A percentile compares a stretch with the other conserved stretches of the same genome.
phyloP scores from a whole-genome alignment of 2,797 vertebrate genomes.

The Chiroxiphia lanceolata region DNA sequence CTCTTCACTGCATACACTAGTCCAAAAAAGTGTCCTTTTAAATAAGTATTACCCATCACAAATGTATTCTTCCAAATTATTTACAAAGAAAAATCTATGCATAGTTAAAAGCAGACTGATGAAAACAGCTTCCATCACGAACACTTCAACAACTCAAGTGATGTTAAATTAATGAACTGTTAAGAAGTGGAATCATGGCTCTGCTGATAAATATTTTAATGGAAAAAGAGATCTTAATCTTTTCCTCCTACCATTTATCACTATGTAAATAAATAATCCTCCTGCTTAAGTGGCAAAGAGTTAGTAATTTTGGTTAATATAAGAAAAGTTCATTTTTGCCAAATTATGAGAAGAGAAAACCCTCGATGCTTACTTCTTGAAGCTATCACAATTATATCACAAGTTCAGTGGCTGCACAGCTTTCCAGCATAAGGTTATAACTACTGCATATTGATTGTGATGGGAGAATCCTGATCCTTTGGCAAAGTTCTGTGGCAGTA shows the following conservation, averaged over 20 bases:
- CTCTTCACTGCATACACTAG: background rate
- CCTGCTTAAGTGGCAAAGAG: background rate
- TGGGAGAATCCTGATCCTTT: background rate
- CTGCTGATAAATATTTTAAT: slow-evolving; percentile 45
- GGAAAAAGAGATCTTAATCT: slow-evolving; percentile 24
- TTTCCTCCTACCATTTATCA: background rate
- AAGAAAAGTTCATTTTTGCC: background rate
- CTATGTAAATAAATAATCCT: slow-evolving; percentile 36
- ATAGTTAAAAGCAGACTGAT: background rate
- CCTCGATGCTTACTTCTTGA: background rate
- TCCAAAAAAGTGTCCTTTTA: background rate
- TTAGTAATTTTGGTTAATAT: background rate
- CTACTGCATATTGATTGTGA: background rate
- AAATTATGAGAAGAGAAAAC: background rate
- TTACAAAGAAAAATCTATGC: background rate
- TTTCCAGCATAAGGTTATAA: background rate
- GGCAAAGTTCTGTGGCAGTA: background rate
- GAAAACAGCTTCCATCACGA: background rate
- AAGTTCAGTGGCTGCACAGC: background rate
- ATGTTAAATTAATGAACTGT: slow-evolving; percentile 53
- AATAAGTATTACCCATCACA: background rate
- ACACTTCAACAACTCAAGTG: slow-evolving; percentile 34
- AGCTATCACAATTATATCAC: background rate
- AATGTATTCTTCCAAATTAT: background rate
- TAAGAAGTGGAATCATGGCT: slow-evolving; percentile 25